Evolutionary conservation across 1,140 invertebrate species (phyloP).

Genomic region (Eupristina koningsbergeri): DNA sequence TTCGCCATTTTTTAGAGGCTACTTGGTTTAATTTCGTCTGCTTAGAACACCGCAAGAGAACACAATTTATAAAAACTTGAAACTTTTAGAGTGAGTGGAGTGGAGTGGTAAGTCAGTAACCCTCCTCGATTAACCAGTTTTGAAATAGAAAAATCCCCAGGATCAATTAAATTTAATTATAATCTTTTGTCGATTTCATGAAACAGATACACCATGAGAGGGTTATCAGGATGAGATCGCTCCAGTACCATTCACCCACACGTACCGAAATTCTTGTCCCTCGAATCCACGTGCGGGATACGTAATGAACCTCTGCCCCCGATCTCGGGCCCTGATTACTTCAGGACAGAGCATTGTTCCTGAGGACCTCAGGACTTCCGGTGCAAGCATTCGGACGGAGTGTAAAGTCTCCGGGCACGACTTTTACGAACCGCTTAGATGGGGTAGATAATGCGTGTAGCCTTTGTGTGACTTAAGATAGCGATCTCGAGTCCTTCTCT

Average conservation of each 20-base stretch:
- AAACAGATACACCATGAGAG: neutral
- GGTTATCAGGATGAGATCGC: neutral
- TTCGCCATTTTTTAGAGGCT: too few species aligned
- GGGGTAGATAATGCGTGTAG: constrained; percentile 35
- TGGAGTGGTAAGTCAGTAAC: too few species aligned
- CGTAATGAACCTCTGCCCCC: neutral
- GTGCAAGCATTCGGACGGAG: neutral
- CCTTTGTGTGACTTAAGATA: constrained; percentile 23
- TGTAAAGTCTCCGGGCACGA: neutral
- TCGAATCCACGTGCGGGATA: neutral
- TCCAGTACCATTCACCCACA: neutral
- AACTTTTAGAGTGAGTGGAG: too few species aligned
- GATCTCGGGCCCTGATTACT: constrained; percentile 30
- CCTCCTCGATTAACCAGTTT: neutral
- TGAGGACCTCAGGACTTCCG: too few species aligned
- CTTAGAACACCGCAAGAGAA: too few species aligned
- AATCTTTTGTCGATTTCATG: neutral
- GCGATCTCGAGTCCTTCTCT: constrained; percentile 6
- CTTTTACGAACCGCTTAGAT: constrained; percentile 27
- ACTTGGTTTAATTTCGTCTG: too few species aligned
- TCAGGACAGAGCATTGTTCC: constrained; percentile 40
- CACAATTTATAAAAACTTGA: too few species aligned
- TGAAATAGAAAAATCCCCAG: too few species aligned
- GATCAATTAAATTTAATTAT: neutral
- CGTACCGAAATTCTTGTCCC: neutral